Conservation (phyloP, 2,113 vertebrate species). For the Thunnus maccoyii region DNA sequence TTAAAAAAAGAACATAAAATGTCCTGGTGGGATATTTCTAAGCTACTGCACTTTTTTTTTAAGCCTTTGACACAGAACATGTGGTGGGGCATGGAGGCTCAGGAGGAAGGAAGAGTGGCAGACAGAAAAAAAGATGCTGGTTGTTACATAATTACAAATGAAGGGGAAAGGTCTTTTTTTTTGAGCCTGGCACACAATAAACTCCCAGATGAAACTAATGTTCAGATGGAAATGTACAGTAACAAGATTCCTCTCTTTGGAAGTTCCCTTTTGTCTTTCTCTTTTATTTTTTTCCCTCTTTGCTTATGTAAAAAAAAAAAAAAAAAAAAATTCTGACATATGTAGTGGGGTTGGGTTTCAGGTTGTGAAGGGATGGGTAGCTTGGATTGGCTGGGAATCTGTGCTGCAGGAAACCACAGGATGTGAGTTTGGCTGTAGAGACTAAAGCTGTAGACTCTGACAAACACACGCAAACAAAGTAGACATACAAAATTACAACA, state of each 20-base stretch:
- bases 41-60: conserved; percentile 7
- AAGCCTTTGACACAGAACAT: conserved; percentile 14
- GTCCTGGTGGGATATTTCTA: background rate
- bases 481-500: conserved; percentile 2
- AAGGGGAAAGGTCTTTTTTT: background rate
- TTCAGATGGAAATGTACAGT: conserved; percentile 44
- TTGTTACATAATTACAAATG: conserved; percentile 33
- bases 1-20: background rate
- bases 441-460: conserved; percentile 4
- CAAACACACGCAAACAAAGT: conserved; percentile 21
- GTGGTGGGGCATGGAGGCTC: conserved; percentile 10
- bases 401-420: conserved; percentile 58
- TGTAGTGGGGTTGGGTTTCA: conserved; percentile 53
- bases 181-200: background rate
- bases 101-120: background rate
- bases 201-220: conserved; percentile 39
- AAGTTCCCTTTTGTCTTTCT: conserved; percentile 26
- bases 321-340: conserved; percentile 32
- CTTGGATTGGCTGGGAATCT: conserved; percentile 30
- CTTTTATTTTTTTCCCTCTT: background rate
- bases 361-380: conserved; percentile 30
- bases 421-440: conserved; percentile 48
- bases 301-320: conserved; percentile 1
- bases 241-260: conserved; percentile 33
- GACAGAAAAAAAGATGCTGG: background rate